These are phyloP conservation scores for Conus ventricosus DNA, from an alignment of 1,140 invertebrate species.

Conservation along the genomic window DNA sequence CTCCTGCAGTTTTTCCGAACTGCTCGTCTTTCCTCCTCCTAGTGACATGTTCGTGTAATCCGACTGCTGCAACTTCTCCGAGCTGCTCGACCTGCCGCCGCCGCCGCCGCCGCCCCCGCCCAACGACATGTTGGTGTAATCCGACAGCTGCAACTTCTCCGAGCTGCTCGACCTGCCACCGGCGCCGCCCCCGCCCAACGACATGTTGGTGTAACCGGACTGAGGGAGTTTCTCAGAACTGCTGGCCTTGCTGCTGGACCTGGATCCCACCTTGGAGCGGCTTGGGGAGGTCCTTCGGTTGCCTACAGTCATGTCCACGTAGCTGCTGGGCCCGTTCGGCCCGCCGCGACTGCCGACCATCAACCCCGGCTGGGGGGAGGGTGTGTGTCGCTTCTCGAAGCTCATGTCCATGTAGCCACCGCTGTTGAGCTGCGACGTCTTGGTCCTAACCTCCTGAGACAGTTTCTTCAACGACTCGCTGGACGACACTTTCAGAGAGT, in stretches of 20 bases:
- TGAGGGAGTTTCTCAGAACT: conserved; percentile 35
- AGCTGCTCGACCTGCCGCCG: conserved; percentile 35
- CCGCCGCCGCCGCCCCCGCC: background rate
- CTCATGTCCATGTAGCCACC: conserved; percentile 64
- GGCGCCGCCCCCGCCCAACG: no score
- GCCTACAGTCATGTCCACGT: conserved; percentile 64
- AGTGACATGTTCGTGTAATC: conserved; percentile 20
- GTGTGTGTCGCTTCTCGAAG: conserved; percentile 53
- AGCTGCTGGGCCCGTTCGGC: conserved; percentile 49
- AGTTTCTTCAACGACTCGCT: conserved; percentile 61
- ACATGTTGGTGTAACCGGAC: background rate
- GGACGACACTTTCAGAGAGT: conserved; percentile 59
- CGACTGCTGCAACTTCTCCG: conserved; percentile 34
- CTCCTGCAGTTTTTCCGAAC: conserved; percentile 33
- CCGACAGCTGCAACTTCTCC: conserved; percentile 34
- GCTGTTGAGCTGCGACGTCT: conserved; percentile 41
- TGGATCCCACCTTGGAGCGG: conserved; percentile 21
- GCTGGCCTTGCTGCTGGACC: conserved; percentile 39
- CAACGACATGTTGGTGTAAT: conserved; percentile 6
- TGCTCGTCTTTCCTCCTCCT: conserved; percentile 25
- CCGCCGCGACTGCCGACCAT: background rate
- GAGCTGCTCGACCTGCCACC: conserved; percentile 38
- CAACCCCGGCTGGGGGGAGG: conserved; percentile 45
- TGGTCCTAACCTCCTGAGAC: conserved; percentile 48
- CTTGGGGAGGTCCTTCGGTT: conserved; percentile 33